Percentiles rank a stretch among this genome's conserved stretches.
Evolutionary conservation across 2,113 vertebrate species (phyloP).

Genomic region (Probosciger aterrimus): DNA sequence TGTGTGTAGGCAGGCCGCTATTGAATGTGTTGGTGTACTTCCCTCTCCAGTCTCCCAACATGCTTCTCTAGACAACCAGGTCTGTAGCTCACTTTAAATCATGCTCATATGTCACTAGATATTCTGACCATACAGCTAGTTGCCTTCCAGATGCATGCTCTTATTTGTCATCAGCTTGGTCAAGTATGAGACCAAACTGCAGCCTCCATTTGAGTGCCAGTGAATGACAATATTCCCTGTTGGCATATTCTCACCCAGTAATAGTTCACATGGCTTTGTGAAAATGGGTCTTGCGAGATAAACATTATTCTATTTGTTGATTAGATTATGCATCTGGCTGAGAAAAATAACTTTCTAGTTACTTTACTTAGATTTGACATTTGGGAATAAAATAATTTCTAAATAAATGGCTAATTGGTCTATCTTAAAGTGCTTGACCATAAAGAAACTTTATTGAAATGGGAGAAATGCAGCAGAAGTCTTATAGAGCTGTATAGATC

Average conservation of each 20-base stretch:
- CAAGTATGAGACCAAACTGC: background rate
- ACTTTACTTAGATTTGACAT: background rate
- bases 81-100: background rate
- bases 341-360: background rate
- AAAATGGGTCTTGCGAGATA: background rate
- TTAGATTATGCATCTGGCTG: background rate
- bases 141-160: background rate
- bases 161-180: background rate
- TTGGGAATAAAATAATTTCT: background rate
- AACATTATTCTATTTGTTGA: background rate
- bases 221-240: background rate
- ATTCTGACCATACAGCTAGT: background rate
- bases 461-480: background rate
- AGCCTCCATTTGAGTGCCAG: background rate
- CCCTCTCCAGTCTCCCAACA: accelerated
- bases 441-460: background rate
- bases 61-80: background rate
- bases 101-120: accelerated
- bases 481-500: background rate
- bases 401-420: background rate
- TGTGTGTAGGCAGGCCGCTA: background rate
- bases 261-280: background rate
- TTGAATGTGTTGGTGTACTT: accelerated
- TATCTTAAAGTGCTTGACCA: background rate
- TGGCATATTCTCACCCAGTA: background rate